Evolutionary conservation across 2,113 vertebrate species (phyloP).

Genomic region (Oncorhynchus tshawytscha): DNA sequence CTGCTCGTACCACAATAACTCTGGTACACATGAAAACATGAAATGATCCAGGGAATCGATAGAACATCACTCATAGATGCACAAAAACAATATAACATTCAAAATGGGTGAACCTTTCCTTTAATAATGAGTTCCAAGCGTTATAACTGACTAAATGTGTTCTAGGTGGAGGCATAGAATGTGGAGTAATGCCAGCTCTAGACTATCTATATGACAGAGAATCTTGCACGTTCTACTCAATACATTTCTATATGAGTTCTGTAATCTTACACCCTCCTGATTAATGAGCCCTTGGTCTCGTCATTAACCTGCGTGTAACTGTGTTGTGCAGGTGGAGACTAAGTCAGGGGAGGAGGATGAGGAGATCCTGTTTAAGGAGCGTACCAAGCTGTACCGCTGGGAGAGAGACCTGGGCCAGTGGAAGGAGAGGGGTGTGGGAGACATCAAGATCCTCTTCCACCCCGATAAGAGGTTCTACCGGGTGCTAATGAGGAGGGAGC

Average conservation of each 20-base stretch:
- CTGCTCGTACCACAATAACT: too few relatives aligned
- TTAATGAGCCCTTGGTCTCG: not conserved
- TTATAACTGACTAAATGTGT: too few relatives aligned
- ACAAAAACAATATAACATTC: too few relatives aligned
- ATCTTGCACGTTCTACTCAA: not conserved
- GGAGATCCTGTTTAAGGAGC: conserved; percentile 94
- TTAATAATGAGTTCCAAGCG: too few relatives aligned
- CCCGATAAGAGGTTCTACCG: conserved; percentile 85
- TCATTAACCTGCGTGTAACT: not conserved
- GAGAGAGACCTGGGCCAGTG: conserved; percentile 86
- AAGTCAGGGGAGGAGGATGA: conserved; percentile 98
- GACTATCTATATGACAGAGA: not conserved
- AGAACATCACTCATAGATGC: too few relatives aligned
- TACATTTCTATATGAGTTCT: not conserved
- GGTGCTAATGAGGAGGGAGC: conserved; percentile 93
- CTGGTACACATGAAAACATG: too few relatives aligned
- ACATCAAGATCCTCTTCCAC: conserved; percentile 95
- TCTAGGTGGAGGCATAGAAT: too few relatives aligned
- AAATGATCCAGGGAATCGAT: too few relatives aligned
- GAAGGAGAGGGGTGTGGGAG: conserved; percentile 95
- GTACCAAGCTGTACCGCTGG: conserved; percentile 92
- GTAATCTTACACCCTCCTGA: not conserved
- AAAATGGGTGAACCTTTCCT: too few relatives aligned
- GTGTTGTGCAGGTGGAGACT: conserved; percentile 82
- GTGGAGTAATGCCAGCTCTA: too few relatives aligned